phyloP scores from a whole-genome alignment of 1,140 invertebrate species.

The Manduca sexta region DNA sequence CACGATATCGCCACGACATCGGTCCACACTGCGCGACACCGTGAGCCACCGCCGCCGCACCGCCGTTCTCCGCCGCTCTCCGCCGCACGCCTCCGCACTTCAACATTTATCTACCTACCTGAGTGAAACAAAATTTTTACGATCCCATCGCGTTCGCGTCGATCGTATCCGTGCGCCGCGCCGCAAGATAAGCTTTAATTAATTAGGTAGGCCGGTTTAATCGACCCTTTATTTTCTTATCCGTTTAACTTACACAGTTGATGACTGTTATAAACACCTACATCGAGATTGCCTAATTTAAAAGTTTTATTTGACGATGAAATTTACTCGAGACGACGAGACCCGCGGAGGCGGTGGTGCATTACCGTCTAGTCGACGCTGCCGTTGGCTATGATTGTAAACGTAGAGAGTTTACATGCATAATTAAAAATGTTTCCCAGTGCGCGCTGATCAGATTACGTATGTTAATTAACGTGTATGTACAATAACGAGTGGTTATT shows the following conservation, averaged over 20 bases:
- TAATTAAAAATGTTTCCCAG: too few species aligned
- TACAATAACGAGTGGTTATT: too few species aligned
- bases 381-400: too few species aligned
- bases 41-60: constrained; percentile 2
- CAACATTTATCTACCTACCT: constrained; percentile 27
- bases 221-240: constrained; percentile 37
- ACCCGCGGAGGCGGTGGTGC: too few species aligned
- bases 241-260: constrained; percentile 40
- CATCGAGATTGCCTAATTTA: constrained; percentile 25
- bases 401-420: too few species aligned
- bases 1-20: constrained; percentile 39
- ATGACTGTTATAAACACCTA: constrained; percentile 35
- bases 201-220: constrained; percentile 40
- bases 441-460: too few species aligned
- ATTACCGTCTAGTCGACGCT: too few species aligned
- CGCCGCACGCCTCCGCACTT: constrained; percentile 15
- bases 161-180: constrained; percentile 17
- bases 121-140: constrained; percentile 33
- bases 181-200: constrained; percentile 41
- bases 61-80: constrained; percentile 13
- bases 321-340: neutral
- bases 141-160: constrained; percentile 27
- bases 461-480: too few species aligned
- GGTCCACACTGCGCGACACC: too few species aligned
- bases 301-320: constrained; percentile 15